A percentile compares a stretch with the other conserved stretches of the same genome.
Evolutionary conservation across 2,888 invertebrate genomes (phyloP).

Genomic region (Drosophila aldrichi): DNA sequence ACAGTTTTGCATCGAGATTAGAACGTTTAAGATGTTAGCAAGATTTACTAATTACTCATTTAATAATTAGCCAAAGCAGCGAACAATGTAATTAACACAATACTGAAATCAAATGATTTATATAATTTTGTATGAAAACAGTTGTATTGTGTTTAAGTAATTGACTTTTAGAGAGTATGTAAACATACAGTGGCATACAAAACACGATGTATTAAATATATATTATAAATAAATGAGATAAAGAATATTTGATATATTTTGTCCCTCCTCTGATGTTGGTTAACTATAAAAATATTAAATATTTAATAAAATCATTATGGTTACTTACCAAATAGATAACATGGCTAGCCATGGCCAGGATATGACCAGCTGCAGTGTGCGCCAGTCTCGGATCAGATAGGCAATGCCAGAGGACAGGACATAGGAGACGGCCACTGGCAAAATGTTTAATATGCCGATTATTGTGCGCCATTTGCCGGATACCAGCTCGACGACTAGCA

Average conservation of each 20-base stretch:
- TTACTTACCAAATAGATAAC: conserved; percentile 86
- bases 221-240: not conserved
- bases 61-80: not conserved
- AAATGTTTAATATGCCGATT: conserved; percentile 88
- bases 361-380: conserved; percentile 86
- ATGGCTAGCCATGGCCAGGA: conserved; percentile 87
- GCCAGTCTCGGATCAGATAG: conserved; percentile 88
- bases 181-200: not conserved
- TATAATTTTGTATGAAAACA: not conserved
- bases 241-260: not conserved
- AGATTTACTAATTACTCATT: conserved; percentile 11
- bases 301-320: not conserved
- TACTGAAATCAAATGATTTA: not conserved
- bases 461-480: conserved; percentile 89
- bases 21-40: conserved; percentile 3
- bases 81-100: not conserved
- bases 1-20: conserved; percentile 1
- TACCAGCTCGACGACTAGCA: conserved; percentile 88
- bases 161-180: not conserved
- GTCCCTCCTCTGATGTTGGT: not conserved
- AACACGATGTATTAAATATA: not conserved
- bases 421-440: conserved; percentile 88
- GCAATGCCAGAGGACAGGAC: conserved; percentile 88
- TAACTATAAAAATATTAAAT: not conserved
- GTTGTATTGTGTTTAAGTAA: not conserved